Percentiles rank a stretch among this genome's conserved stretches.
Conservation (phyloP, 2,797 vertebrate genomes). For the Fistularia commersonii region DNA sequence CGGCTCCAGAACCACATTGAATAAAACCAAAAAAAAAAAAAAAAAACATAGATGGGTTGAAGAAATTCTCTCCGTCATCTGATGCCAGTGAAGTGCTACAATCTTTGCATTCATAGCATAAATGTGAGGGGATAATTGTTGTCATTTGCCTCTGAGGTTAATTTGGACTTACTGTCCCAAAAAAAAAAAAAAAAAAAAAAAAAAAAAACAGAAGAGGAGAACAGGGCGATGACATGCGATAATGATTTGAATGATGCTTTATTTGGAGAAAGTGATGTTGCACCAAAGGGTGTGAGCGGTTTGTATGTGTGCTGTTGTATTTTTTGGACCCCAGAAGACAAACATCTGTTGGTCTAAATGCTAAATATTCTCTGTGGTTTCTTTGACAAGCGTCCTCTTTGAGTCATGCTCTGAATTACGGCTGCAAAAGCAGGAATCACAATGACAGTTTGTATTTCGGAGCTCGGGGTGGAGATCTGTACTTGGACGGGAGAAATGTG, state of each 20-base stretch:
- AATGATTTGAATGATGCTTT: slow-evolving; percentile 13
- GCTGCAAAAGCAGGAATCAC: too few relatives aligned
- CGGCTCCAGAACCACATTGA: slow-evolving; percentile 1
- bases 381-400: too few relatives aligned
- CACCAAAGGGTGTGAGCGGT: background rate
- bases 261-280: slow-evolving; percentile 1
- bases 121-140: slow-evolving; percentile 28
- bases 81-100: background rate
- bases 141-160: slow-evolving; percentile 6
- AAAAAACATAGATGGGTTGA: slow-evolving; percentile 3
- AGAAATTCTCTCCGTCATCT: background rate
- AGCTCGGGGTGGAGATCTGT: too few relatives aligned
- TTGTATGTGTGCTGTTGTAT: background rate
- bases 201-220: too few relatives aligned
- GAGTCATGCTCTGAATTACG: too few relatives aligned
- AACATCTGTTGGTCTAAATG: too few relatives aligned
- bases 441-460: too few relatives aligned
- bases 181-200: background rate
- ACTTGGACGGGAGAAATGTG: too few relatives aligned
- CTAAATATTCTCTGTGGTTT: too few relatives aligned
- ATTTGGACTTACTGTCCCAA: slow-evolving; percentile 3
- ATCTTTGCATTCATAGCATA: slow-evolving; percentile 11
- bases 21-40: slow-evolving; percentile 12
- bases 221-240: slow-evolving; percentile 6
- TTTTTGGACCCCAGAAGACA: too few relatives aligned